phyloP scores from a whole-genome alignment of 2,113 vertebrate genomes.

The Vimba vimba region DNA sequence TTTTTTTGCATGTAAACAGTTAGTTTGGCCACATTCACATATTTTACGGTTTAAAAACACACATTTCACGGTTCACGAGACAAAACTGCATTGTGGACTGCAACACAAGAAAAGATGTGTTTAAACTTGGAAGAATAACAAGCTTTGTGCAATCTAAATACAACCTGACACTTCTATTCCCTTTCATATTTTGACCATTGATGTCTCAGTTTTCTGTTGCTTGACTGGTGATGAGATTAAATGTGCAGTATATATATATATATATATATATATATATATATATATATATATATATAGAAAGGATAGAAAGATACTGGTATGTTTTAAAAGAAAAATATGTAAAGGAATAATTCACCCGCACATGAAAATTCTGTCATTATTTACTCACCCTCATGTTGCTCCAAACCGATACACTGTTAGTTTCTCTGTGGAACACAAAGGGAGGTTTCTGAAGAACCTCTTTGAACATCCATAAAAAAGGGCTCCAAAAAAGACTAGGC shows the following conservation, averaged over 20 bases:
- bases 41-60: not conserved
- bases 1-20: slow-evolving; percentile 63
- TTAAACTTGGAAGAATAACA: slow-evolving; percentile 14
- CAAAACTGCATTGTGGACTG: not conserved
- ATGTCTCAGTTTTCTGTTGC: slow-evolving; percentile 36
- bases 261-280: too few species aligned
- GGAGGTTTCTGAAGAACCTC: not conserved
- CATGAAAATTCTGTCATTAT: slow-evolving; percentile 10
- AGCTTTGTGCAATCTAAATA: not conserved
- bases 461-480: not conserved
- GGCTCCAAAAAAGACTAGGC: not conserved
- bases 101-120: not conserved
- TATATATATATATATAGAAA: too few species aligned
- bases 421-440: not conserved
- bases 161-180: not conserved
- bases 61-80: not conserved
- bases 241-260: not conserved
- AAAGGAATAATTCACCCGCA: not conserved
- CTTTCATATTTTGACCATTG: not conserved
- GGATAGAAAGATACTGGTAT: not conserved
- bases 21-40: slow-evolving; percentile 59
- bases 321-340: not conserved
- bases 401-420: not conserved
- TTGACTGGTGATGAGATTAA: slow-evolving; percentile 12
- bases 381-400: not conserved